Evolutionary conservation across 2,888 invertebrate genomes (phyloP), one percentile per base, ranked within the genome.

Genomic region (Eilema caniola): DNA sequence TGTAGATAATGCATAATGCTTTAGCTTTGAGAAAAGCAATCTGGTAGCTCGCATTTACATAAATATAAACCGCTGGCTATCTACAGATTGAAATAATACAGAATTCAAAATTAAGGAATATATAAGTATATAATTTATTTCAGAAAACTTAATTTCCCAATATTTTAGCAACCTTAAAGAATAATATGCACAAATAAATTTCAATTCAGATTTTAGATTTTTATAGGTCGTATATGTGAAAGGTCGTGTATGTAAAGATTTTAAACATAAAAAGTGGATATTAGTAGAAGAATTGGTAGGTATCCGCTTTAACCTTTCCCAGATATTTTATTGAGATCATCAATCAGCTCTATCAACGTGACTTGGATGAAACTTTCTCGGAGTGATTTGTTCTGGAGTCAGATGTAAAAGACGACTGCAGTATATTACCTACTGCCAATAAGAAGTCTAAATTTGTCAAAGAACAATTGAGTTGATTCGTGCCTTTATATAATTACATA

Each of bases 271-370:
- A 33, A 69, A 67, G n/a, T 24, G 28, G 62, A 37, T 59, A 57
- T 37, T 63, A 59, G 57, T 25, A 14, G 25, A 56, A 62, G 47
- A 59, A 47, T 47, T 28, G 47, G 14, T 53, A 53, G 53, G n/a
- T 53, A 53, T 4, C n/a, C 59, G 47, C 62, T 57, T 56, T 53
- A 24, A 66, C 66, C 57, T 47, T 57, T 57, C n/a, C 23, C 7
- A 56, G 59, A 31, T 60, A 31, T 65, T 65, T 56, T 69, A 65
- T 65, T 64, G 65, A 41, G 63, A 60, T 60, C 69, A 69, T 69
- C 53, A 69, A 69, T 69, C 57, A 60, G 28, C 56, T 28, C 28
- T 53, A 47, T 25, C 53, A 53, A 62, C 28, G 61, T 33, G 33
- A 62, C 53, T 53, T 53, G 53, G 53, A 53, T 62, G 37, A 62